Conservation (phyloP, 2,888 invertebrate genomes). For the Hyles lineata region DNA sequence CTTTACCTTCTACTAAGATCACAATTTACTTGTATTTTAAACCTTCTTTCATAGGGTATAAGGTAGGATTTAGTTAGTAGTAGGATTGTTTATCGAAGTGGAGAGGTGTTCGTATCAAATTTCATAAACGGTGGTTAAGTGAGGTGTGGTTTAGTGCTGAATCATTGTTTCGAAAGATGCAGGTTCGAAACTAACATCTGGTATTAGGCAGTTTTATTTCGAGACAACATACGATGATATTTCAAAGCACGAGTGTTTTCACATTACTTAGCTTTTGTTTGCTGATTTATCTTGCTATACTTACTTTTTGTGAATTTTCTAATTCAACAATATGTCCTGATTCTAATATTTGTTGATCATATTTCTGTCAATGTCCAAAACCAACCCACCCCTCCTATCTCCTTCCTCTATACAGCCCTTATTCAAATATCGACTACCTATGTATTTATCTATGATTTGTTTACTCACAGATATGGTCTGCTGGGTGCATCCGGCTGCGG, state of each 20-base stretch:
- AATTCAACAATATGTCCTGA: too few relatives aligned
- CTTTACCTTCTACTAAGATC: conserved; percentile 15
- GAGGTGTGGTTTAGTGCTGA: neutral
- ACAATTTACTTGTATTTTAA: neutral
- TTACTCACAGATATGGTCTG: conserved; percentile 92
- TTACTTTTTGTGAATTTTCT: too few relatives aligned
- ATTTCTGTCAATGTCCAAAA: too few relatives aligned
- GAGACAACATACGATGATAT: too few relatives aligned
- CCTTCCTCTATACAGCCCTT: neutral
- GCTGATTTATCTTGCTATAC: too few relatives aligned
- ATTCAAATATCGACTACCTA: neutral
- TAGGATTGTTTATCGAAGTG: neutral
- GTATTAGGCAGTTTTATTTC: too few relatives aligned
- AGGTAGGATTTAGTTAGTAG: neutral
- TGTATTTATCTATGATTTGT: conserved; percentile 18
- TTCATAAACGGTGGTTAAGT: conserved; percentile 9
- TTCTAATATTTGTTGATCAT: too few relatives aligned
- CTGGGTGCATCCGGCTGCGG: conserved; percentile 98
- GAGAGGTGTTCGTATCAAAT: conserved; percentile 7
- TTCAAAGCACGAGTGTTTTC: too few relatives aligned
- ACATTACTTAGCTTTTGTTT: too few relatives aligned
- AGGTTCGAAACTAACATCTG: neutral
- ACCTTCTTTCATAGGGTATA: neutral
- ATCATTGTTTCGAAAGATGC: neutral
- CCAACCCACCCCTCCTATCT: too few relatives aligned